Evolutionary conservation across 2,797 vertebrate species (phyloP).

Genomic region (Uromys caudimaculatus): DNA sequence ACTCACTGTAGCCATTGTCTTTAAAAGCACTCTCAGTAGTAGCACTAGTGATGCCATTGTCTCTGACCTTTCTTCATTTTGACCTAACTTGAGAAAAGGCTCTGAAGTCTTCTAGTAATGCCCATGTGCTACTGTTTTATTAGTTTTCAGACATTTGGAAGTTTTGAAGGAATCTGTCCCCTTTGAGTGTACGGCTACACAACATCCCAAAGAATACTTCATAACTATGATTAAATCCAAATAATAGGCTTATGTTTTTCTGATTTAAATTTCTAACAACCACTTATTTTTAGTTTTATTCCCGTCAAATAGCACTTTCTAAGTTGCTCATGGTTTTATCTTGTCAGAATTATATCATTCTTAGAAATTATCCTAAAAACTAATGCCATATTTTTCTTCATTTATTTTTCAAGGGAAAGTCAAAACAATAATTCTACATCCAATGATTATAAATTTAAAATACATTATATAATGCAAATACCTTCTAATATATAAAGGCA

Average conservation of each 20-base stretch:
- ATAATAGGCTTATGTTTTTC: neutral
- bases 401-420: conserved; percentile 53
- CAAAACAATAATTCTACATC: neutral
- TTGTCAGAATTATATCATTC: neutral
- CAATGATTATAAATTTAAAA: conserved; percentile 28
- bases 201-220: neutral
- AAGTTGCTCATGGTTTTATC: conserved; percentile 12
- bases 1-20: neutral
- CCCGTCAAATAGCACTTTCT: neutral
- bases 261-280: neutral
- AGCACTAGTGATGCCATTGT: neutral
- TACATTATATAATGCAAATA: conserved; percentile 61
- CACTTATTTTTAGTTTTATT: neutral
- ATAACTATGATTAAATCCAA: neutral
- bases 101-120: neutral
- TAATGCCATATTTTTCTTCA: neutral
- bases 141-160: neutral
- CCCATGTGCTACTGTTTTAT: neutral
- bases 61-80: neutral
- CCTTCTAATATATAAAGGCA: conserved; percentile 15
- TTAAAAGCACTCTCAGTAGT: neutral
- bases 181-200: neutral
- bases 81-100: neutral
- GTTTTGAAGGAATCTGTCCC: neutral
- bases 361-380: neutral